A percentile compares a stretch with the other conserved stretches of the same genome.
Evolutionary conservation across 2,113 vertebrate species (phyloP).

Genomic region (Campylorhamphus procurvoides): DNA sequence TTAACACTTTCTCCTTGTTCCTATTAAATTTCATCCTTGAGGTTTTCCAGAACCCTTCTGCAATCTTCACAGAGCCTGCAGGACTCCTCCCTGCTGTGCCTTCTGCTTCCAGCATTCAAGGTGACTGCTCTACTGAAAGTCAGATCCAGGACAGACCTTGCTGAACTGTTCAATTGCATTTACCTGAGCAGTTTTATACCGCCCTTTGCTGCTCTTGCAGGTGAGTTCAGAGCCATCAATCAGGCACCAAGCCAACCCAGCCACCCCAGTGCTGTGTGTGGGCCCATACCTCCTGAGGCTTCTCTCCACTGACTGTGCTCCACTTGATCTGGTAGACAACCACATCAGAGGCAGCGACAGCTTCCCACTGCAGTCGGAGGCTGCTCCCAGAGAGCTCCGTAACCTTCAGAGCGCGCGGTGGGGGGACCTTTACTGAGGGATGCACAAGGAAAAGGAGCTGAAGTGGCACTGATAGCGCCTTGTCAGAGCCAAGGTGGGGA

Average conservation of each 20-base stretch:
- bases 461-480: not conserved
- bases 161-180: not conserved
- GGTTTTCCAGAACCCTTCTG: slow-evolving; percentile 29
- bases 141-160: not conserved
- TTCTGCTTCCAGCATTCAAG: not conserved
- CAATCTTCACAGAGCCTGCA: slow-evolving; percentile 2
- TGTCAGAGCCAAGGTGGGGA: not conserved
- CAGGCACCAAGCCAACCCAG: not conserved
- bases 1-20: slow-evolving; percentile 44
- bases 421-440: slow-evolving; percentile 85
- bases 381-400: slow-evolving; percentile 81
- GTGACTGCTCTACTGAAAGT: not conserved
- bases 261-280: not conserved
- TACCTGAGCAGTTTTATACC: not conserved
- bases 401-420: slow-evolving; percentile 82
- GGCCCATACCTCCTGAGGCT: slow-evolving; percentile 82
- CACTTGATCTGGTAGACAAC: slow-evolving; percentile 92
- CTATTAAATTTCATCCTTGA: slow-evolving; percentile 59
- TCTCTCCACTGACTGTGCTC: slow-evolving; percentile 85
- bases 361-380: slow-evolving; percentile 83
- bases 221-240: not conserved
- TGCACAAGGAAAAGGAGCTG: not conserved
- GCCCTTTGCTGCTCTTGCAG: not conserved
- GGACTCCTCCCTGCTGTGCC: not conserved
- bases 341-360: slow-evolving; percentile 81